These are phyloP conservation scores for Lepilemur septentrionalis DNA, from an alignment of 2,797 vertebrate species.

Conservation along the genomic window DNA sequence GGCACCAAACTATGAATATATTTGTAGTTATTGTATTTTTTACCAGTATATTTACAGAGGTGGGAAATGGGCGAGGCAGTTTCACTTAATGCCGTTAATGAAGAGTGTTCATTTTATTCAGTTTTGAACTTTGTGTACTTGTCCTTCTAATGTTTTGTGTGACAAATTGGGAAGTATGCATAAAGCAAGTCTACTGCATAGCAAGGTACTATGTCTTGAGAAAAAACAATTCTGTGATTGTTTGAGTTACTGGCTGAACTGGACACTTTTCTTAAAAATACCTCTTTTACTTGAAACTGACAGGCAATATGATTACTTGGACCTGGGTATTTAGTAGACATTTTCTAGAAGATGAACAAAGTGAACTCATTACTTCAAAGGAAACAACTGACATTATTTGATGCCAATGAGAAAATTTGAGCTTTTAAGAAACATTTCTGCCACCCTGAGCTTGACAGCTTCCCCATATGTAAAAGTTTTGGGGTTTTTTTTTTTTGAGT, in stretches of 20 bases:
- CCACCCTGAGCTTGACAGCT: not conserved
- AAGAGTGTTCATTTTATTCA: not conserved
- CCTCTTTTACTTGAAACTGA: not conserved
- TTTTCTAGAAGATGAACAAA: slow-evolving; percentile 14
- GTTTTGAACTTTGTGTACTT: not conserved
- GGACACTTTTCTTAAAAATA: not conserved
- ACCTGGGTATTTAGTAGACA: not conserved
- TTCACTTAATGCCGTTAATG: not conserved
- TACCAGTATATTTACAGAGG: not conserved
- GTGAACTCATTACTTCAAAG: not conserved
- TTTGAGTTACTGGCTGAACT: not conserved
- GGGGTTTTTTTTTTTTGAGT: not conserved
- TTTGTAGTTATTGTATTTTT: not conserved
- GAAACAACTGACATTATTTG: not conserved
- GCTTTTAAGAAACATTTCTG: not conserved
- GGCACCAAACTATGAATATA: not conserved
- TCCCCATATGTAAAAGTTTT: not conserved
- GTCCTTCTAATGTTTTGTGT: not conserved
- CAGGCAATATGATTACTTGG: not conserved
- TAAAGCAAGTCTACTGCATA: not conserved
- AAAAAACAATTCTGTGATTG: not conserved
- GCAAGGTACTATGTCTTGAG: not conserved
- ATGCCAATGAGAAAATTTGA: not conserved
- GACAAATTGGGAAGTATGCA: not conserved
- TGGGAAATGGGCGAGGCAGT: not conserved